Evolutionary conservation across 1,140 invertebrate species (phyloP), one percentile per base, ranked within the genome.

Genomic region (Oryctes rhinoceros): DNA sequence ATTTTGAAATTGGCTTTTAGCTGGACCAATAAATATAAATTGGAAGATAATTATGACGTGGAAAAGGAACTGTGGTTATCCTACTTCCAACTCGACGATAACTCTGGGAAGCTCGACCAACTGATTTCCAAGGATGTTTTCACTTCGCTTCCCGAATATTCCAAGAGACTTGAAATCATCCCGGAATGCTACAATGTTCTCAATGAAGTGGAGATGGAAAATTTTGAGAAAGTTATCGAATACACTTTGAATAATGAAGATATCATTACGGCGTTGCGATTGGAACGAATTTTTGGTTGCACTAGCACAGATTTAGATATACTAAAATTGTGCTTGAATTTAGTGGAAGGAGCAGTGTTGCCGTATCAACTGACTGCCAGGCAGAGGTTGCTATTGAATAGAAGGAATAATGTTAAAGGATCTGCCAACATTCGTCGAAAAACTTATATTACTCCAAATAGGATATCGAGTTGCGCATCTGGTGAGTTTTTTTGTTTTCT

Each of bases 41-140:
- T 89, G 77, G 86, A 89, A 44, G 87, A 88, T 18, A 81, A 82
- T 47, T 88, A 89, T 81, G 84, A 87, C 20, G 88, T 91, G 3
- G 91, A 91, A 84, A 88, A 89, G 74, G 84, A 88, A 78, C 91
- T 91, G 89, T 91, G 90, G 89, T 84, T 85, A 13, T 86, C 88
- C 0, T 91, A 88, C 84, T 88, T 90, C 80, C 83, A 86, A 5
- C 88, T 90, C 49, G 87, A 88, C 24, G 65, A 71, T 71, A 89
- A 82, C 89, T 89, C 24, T 87, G 89, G 80, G 86, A 88, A 18
- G 86, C 88, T 81, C 88, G 89, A 1, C 88, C 18, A 11, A 79
- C 74, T 78, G 81, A 80, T 76, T 81, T 79, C 10, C 78, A 81
- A n/a, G 71, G 65, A 71, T 6, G 13, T 48, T 18, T 77, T 79